These are phyloP conservation scores for Philonicus albiceps DNA, from an alignment of 2,888 invertebrate species.

Conservation along the genomic window DNA sequence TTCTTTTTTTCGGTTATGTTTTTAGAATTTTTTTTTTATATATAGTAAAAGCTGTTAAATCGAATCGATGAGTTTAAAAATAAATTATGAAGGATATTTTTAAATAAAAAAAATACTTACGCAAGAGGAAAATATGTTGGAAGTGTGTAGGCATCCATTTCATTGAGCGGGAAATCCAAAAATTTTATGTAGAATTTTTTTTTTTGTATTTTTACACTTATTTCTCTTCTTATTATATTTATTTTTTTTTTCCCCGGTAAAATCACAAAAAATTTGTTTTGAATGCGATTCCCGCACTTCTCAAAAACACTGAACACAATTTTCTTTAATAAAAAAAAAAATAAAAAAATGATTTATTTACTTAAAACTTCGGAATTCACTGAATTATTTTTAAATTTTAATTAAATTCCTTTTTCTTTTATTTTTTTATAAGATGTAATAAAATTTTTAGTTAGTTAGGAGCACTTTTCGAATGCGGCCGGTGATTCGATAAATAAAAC, in stretches of 20 bases:
- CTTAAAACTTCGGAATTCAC: neutral
- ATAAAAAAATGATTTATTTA: no score
- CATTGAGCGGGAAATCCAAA: neutral
- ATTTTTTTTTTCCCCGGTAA: no score
- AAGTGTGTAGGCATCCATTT: constrained; percentile 55
- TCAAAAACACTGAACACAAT: neutral
- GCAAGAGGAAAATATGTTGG: constrained; percentile 55
- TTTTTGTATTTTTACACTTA: neutral
- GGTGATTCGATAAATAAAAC: no score
- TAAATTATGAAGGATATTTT: no score
- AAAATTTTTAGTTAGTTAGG: no score
- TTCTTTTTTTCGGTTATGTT: no score
- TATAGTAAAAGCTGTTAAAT: neutral
- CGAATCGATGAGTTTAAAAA: neutral
- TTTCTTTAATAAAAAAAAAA: no score
- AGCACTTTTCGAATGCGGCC: neutral
- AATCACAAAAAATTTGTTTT: no score
- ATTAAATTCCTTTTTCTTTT: no score
- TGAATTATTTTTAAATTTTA: neutral
- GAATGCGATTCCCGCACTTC: neutral
- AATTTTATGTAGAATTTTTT: neutral
- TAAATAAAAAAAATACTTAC: constrained; percentile 51
- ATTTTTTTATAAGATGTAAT: no score
- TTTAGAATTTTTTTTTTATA: no score
- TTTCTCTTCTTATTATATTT: no score